Base-by-base conservation (phyloP, 2,888 invertebrate genomes). In the Teleiodes luculella region DNA sequence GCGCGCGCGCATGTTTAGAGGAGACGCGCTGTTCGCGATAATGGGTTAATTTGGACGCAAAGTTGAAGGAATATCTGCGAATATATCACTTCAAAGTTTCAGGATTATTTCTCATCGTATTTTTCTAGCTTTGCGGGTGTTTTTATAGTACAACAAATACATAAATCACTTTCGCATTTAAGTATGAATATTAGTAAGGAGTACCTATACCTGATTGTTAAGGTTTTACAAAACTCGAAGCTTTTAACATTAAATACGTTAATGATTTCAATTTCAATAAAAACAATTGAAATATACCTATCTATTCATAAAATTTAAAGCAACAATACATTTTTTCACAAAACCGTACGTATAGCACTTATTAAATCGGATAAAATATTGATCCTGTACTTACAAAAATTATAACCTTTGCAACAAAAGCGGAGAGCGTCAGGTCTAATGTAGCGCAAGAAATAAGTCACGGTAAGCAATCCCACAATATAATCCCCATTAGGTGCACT, bases 401-500 rank as follows among this genome's bases (percentile, higher is more conserved):
- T 60, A 57, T 56, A 57, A 62, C 57, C 61, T 53, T 54, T 57
- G 66, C 66, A 66, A 71, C 68, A 64, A 66, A 67, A 64, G 65
- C 64, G 11, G 20, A 30, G 24, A 52, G 41, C 39, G 51, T 51
- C 51, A 35, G 24, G 37, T 47, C 24, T 48, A 48, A 49, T 43
- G 41, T 67, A 67, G 56, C 59, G 68, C 70, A 74, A 68, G 73
- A 70, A 75, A 75, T 68, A 71, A 74, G 72, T 72, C 74, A 71
- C 67, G 68, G 70, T 2, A 73, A 71, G 76, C 71, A 76, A 77
- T 78, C 79, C 76, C 76, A 82, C 60, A 68, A 64, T 78, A 85
- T 78, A 80, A 83, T 80, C 78, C 78, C 84, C 80, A 86, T 86
- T 86, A 87, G 24, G 83, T 76, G 75, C 76, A 84, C 84, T 83